A percentile compares a stretch with the other conserved stretches of the same genome.
phyloP scores from a whole-genome alignment of 2,888 invertebrate genomes.

The Synanthedon tipuliformis region DNA sequence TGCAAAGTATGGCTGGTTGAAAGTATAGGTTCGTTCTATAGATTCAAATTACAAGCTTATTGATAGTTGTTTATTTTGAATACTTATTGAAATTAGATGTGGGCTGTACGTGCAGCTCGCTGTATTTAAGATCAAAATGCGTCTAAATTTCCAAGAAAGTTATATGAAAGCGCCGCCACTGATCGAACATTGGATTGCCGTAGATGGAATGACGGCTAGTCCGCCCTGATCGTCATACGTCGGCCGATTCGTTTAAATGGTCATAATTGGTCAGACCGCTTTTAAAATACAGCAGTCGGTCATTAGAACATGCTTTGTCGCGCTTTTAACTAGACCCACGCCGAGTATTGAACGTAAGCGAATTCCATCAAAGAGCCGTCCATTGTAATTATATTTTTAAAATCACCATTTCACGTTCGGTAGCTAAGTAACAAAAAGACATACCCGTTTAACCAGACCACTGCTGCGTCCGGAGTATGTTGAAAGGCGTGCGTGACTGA shows the following conservation, averaged over 20 bases:
- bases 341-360: background rate
- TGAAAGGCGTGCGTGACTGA: constrained; percentile 55
- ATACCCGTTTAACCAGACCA: constrained; percentile 8
- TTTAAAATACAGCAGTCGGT: constrained; percentile 39
- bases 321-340: constrained; percentile 6
- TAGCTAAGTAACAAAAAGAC: constrained; percentile 26
- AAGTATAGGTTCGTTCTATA: no score
- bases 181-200: constrained; percentile 53
- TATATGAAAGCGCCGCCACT: constrained; percentile 46
- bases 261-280: constrained; percentile 53
- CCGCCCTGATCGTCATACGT: constrained; percentile 45
- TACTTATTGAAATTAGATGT: no score
- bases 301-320: constrained; percentile 38
- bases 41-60: no score
- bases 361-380: background rate
- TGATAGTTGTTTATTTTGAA: no score
- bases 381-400: constrained; percentile 11
- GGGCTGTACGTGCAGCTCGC: no score
- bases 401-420: constrained; percentile 20
- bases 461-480: constrained; percentile 20
- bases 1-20: no score
- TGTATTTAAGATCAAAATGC: background rate
- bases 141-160: constrained; percentile 34
- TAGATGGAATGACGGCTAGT: constrained; percentile 52
- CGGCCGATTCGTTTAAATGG: constrained; percentile 52